A percentile compares a stretch with the other conserved stretches of the same genome.
phyloP scores from a whole-genome alignment of 2,888 invertebrate species.

The Cerceris ruficornis region DNA sequence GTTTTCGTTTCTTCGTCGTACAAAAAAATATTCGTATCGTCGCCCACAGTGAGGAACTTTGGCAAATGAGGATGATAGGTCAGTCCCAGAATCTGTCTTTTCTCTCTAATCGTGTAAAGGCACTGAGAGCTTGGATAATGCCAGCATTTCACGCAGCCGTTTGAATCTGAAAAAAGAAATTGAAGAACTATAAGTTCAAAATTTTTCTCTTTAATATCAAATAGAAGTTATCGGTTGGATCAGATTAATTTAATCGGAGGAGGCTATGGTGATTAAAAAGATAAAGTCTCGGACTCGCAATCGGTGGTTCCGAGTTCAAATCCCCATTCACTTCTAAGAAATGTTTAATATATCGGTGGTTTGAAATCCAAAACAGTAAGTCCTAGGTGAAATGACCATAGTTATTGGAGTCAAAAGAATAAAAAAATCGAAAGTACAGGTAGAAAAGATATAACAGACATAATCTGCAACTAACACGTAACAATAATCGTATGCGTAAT shows the following conservation, averaged over 20 bases:
- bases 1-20: conserved; percentile 88
- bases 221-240: neutral
- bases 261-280: too few relatives aligned
- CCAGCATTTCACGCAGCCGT: conserved; percentile 88
- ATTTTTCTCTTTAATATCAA: neutral
- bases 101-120: conserved; percentile 86
- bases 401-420: neutral
- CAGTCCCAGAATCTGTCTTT: conserved; percentile 86
- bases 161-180: conserved; percentile 82
- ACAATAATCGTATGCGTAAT: conserved; percentile 84
- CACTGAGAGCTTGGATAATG: conserved; percentile 86
- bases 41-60: conserved; percentile 85
- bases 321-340: too few relatives aligned
- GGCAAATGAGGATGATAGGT: conserved; percentile 85
- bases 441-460: neutral
- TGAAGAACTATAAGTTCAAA: neutral
- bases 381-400: too few relatives aligned
- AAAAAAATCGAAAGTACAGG: neutral
- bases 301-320: too few relatives aligned
- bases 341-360: too few relatives aligned
- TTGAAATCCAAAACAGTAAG: too few relatives aligned
- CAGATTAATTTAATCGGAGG: neutral
- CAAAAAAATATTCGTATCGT: conserved; percentile 85
- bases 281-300: too few relatives aligned
- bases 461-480: conserved; percentile 83